Evolutionary conservation across 2,797 vertebrate species (phyloP), one percentile per base, ranked within the genome.

Genomic region (Nannoperca australis): DNA sequence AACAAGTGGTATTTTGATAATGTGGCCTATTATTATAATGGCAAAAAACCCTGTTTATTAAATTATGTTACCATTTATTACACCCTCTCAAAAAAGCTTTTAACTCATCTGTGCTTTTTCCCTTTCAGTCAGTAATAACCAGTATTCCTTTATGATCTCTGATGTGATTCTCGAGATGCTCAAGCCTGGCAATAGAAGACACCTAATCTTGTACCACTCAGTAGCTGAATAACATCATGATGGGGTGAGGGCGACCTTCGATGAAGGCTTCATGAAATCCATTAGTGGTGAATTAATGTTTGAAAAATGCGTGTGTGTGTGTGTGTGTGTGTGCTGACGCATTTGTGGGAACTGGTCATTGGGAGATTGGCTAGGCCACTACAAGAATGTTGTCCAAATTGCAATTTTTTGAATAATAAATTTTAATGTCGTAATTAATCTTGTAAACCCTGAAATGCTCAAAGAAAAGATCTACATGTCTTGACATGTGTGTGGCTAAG

Each of bases 181-280:
- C 50, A 62, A 65, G 30, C 55, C 65, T 44, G 55, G 50, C 61
- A 63, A 47, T 50, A 56, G 53, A 73, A 53, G 62, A 66, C 62
- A 70, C 56, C 55, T 69, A 55, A 84, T 87, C 38, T 73, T 68
- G 77, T 61, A 58, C 45, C 56, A 64, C 47, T 81, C 69, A 71
- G 63, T 18, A 32, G 44, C 58, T 76, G 73, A 85, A 81, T 63
- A 76, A 54, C 64, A 78, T 76, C 66, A 60, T 65, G 59, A 70
- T 58, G 47, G 63, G 27, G 12, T 44, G 62, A 51, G 34, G 22
- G 51, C 17, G 54, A 77, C 55, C 58, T 73, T 78, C 60, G 55
- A 54, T n/a, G 49, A 55, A 49, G 65, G 61, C 65, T 68, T 77
- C 58, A 73, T 79, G 62, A 81, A 85, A 72, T 73, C 68, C 70